phyloP scores from a whole-genome alignment of 2,113 vertebrate genomes.

The Phainopepla nitens region DNA sequence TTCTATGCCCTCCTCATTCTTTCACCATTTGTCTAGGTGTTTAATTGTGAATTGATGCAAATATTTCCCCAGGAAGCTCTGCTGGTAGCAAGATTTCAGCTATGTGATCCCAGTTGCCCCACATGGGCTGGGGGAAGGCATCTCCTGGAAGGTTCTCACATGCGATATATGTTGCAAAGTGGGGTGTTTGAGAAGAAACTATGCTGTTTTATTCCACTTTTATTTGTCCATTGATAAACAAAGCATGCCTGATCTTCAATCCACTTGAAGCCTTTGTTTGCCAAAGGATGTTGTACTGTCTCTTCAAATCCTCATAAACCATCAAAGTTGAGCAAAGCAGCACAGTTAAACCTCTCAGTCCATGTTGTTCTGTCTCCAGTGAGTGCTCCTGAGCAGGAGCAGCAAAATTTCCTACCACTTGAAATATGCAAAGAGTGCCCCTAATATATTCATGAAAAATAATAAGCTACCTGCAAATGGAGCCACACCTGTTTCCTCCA shows the following conservation, averaged over 20 bases:
- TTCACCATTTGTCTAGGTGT: background rate
- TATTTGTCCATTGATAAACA: background rate
- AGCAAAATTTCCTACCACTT: background rate
- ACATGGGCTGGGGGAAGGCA: accelerated
- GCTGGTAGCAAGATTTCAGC: background rate
- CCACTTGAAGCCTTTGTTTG: background rate
- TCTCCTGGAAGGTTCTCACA: background rate
- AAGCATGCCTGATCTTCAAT: background rate
- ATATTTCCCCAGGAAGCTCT: background rate
- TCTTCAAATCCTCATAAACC: background rate
- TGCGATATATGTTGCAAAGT: background rate
- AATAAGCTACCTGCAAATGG: slow-evolving; percentile 9
- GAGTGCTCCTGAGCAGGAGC: background rate
- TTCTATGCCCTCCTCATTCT: accelerated
- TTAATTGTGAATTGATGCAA: background rate
- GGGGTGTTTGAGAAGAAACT: background rate
- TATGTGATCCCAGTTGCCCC: accelerated
- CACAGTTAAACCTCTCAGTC: background rate
- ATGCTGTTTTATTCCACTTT: background rate
- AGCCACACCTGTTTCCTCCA: slow-evolving; percentile 22
- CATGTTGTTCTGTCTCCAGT: background rate
- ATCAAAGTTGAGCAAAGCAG: background rate
- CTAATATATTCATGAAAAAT: slow-evolving; percentile 7
- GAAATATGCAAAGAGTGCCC: background rate
- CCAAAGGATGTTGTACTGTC: background rate